These are phyloP conservation scores for Bradypodion pumilum DNA, from an alignment of 2,797 vertebrate genomes.

Conservation along the genomic window DNA sequence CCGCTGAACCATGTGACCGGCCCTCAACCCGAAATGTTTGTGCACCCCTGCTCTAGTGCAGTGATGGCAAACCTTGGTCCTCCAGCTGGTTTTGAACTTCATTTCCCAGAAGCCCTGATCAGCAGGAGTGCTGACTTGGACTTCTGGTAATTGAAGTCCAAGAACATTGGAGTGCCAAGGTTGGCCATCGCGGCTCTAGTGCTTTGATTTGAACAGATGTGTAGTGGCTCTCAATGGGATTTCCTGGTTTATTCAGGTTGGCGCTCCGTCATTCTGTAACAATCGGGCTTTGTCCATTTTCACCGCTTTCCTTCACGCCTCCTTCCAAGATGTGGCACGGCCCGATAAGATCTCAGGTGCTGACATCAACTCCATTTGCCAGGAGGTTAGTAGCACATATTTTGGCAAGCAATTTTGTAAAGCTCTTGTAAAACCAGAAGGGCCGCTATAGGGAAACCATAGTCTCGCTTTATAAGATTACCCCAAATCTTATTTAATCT, in stretches of 20 bases:
- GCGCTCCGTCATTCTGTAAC: too few species aligned
- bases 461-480: neutral
- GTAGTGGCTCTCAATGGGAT: neutral
- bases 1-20: too few species aligned
- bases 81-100: too few species aligned
- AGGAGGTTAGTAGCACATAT: slow-evolving; percentile 81
- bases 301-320: slow-evolving; percentile 71
- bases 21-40: too few species aligned
- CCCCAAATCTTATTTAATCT: too few species aligned
- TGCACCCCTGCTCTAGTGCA: too few species aligned
- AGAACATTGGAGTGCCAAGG: too few species aligned
- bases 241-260: neutral
- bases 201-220: neutral
- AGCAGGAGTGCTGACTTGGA: too few species aligned
- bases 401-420: neutral
- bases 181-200: too few species aligned
- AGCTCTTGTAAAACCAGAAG: neutral
- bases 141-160: too few species aligned
- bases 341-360: slow-evolving; percentile 96
- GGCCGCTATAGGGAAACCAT: neutral
- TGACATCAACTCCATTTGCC: slow-evolving; percentile 95
- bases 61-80: too few species aligned
- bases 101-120: too few species aligned
- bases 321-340: slow-evolving; percentile 86
- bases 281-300: neutral